These are phyloP conservation scores for Tiliacea citrago DNA, from an alignment of 2,888 invertebrate genomes.

Conservation along the genomic window DNA sequence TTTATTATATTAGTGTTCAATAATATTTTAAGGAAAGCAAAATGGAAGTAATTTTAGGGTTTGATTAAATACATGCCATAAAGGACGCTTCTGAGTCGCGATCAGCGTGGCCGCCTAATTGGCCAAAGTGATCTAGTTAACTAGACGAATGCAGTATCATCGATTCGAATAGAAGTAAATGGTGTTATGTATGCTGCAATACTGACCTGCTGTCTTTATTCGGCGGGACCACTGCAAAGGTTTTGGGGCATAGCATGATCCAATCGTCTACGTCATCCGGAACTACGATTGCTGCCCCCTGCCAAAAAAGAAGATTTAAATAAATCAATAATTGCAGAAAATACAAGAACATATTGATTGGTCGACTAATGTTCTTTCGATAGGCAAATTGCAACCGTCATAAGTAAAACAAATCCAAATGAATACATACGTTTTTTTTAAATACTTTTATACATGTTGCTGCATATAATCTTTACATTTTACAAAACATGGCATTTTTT, in stretches of 20 bases:
- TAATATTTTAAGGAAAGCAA: too few species aligned
- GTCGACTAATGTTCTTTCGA: neutral
- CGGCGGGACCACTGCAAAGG: constrained; percentile 75
- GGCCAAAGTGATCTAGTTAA: neutral
- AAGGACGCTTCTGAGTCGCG: too few species aligned
- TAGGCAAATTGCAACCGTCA: neutral
- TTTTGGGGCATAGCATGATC: constrained; percentile 69
- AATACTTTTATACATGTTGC: neutral
- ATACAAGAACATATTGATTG: neutral
- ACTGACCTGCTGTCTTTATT: constrained; percentile 70
- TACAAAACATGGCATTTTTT: too few species aligned
- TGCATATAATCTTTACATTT: neutral
- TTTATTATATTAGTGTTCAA: too few species aligned
- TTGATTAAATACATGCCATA: too few species aligned
- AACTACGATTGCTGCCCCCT: constrained; percentile 71
- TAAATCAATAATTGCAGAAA: neutral
- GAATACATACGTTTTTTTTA: neutral
- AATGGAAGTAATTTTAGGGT: too few species aligned
- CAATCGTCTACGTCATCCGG: constrained; percentile 66
- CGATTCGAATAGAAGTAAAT: neutral
- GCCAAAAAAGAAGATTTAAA: neutral
- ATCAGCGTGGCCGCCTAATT: too few species aligned
- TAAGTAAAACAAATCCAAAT: neutral
- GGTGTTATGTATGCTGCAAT: neutral
- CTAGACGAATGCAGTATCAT: neutral